Evolutionary conservation across 2,113 vertebrate genomes (phyloP).

Genomic region (Dipodomys stephensi): DNA sequence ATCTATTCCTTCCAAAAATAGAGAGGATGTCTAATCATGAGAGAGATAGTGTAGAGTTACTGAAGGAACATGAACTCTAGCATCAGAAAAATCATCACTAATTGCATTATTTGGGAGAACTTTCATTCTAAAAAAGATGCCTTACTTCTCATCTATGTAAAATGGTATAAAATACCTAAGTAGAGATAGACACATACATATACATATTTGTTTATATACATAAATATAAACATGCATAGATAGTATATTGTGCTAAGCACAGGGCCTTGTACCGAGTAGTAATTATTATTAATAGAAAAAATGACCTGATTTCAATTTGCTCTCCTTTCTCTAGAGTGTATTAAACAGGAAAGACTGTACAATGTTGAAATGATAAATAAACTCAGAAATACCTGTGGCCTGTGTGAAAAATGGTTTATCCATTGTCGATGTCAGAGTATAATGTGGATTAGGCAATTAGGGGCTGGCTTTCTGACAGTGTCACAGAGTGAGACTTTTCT

Average conservation of each 20-base stretch:
- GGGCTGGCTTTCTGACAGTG: neutral
- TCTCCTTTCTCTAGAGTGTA: neutral
- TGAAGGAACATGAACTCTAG: neutral
- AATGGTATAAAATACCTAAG: neutral
- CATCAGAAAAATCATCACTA: conserved; percentile 13
- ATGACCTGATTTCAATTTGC: conserved; percentile 21
- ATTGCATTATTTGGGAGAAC: conserved; percentile 1
- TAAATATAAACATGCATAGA: no score
- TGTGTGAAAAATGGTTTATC: neutral
- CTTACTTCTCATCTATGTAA: neutral
- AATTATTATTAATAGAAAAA: conserved; percentile 41
- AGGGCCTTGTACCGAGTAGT: neutral
- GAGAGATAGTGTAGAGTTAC: neutral
- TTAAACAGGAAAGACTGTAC: neutral
- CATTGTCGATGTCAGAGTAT: neutral
- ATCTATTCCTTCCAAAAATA: conserved; percentile 16
- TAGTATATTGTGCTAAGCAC: neutral
- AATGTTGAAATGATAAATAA: neutral
- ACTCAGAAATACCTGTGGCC: neutral
- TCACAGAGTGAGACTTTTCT: neutral
- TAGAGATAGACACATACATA: neutral
- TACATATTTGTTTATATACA: no score
- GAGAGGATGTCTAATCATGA: conserved; percentile 1
- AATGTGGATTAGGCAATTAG: neutral
- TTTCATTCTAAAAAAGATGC: neutral